A percentile compares a stretch with the other conserved stretches of the same genome.
phyloP scores from a whole-genome alignment of 2,888 invertebrate species.

The Chrysotoxum bicinctum region DNA sequence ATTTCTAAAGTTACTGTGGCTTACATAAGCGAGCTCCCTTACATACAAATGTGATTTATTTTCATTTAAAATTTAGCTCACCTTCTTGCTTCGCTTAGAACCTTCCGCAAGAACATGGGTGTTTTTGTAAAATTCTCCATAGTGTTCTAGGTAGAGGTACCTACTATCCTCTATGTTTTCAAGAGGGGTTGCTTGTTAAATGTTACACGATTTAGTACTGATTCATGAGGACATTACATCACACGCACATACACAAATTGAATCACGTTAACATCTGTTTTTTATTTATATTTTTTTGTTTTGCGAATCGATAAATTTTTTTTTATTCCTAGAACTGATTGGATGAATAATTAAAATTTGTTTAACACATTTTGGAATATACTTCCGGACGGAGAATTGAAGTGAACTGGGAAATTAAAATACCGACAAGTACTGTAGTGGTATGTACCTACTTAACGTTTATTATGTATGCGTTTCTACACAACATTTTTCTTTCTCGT shows the following conservation, averaged over 20 bases:
- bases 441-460: constrained; percentile 23
- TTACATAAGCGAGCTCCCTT: constrained; percentile 44
- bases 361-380: constrained; percentile 24
- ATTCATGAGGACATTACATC: constrained; percentile 54
- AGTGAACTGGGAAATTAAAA: constrained; percentile 42
- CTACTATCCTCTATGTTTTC: background rate
- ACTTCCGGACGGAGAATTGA: constrained; percentile 51
- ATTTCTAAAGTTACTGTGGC: constrained; percentile 12
- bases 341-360: background rate
- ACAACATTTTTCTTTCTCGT: constrained; percentile 22
- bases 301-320: constrained; percentile 1
- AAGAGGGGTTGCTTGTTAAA: constrained; percentile 9
- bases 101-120: constrained; percentile 80
- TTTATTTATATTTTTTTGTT: background rate
- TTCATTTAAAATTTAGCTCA: constrained; percentile 61
- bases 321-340: background rate
- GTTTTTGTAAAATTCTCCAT: constrained; percentile 81
- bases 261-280: constrained; percentile 44
- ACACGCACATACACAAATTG: constrained; percentile 49
- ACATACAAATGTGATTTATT: constrained; percentile 31
- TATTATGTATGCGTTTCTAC: constrained; percentile 24
- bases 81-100: constrained; percentile 79
- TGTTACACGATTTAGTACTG: constrained; percentile 32
- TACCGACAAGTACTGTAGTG: constrained; percentile 11
- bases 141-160: background rate